phyloP scores from a whole-genome alignment of 2,113 vertebrate genomes.

The Microcebus griseorufus region DNA sequence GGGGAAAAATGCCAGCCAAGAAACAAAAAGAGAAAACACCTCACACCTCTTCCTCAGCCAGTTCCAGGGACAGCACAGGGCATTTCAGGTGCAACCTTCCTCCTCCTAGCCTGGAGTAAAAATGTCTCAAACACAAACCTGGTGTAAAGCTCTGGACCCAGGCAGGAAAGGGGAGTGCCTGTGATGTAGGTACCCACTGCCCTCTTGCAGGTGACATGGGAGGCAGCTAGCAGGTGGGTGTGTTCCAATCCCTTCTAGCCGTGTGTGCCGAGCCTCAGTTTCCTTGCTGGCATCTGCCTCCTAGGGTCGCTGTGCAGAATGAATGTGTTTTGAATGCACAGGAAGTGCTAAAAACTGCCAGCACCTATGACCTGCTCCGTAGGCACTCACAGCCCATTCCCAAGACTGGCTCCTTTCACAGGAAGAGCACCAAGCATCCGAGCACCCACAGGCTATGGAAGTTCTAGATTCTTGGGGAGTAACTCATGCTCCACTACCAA shows the following conservation, averaged over 20 bases:
- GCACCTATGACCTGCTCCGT: not conserved
- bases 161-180: not conserved
- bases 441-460: not conserved
- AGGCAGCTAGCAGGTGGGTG: not conserved
- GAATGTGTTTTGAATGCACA: not conserved
- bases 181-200: not conserved
- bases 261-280: not conserved
- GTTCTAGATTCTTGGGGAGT: not conserved
- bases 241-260: not conserved
- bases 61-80: conserved; percentile 3
- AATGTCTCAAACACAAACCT: not conserved
- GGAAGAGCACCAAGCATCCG: not conserved
- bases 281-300: not conserved
- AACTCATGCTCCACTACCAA: not conserved
- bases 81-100: not conserved
- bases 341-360: not conserved
- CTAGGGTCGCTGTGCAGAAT: not conserved
- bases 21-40: not conserved
- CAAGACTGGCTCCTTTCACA: not conserved
- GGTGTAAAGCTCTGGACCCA: not conserved
- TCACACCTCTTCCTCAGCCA: not conserved
- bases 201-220: not conserved
- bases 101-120: not conserved
- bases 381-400: not conserved
- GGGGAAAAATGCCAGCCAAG: not conserved